Evolutionary conservation across 2,888 invertebrate species (phyloP).

Genomic region (Agrochola circellaris): DNA sequence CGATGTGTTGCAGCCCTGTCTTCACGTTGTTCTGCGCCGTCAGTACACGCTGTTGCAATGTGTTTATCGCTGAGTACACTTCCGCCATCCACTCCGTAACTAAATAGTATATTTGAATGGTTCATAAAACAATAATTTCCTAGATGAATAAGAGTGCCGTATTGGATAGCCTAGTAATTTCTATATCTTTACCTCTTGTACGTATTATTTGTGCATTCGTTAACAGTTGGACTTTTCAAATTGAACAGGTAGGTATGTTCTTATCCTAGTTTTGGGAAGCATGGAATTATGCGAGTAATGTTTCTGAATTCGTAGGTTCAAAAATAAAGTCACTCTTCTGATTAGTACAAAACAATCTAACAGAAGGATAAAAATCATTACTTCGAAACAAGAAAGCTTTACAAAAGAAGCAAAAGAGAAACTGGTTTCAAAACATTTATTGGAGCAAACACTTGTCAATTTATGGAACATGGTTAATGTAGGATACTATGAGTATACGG

Average conservation of each 20-base stretch:
- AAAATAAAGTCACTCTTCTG: background rate
- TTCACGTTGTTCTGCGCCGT: conserved; percentile 93
- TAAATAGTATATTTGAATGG: conserved; percentile 59
- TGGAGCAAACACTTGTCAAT: background rate
- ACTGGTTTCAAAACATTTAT: conserved; percentile 5
- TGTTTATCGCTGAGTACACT: conserved; percentile 92
- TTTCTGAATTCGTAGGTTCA: background rate
- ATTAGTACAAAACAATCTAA: background rate
- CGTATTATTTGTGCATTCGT: background rate
- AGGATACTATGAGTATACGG: background rate
- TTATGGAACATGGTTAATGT: conserved; percentile 12
- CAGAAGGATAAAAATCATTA: background rate
- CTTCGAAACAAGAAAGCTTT: background rate
- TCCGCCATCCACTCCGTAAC: conserved; percentile 93
- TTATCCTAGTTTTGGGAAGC: background rate
- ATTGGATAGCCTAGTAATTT: background rate
- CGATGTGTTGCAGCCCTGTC: conserved; percentile 90
- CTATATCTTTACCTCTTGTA: background rate
- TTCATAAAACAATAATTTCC: background rate
- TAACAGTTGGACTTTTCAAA: background rate
- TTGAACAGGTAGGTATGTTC: background rate
- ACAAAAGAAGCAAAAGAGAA: background rate
- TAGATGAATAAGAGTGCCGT: background rate
- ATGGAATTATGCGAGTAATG: background rate
- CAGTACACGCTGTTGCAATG: conserved; percentile 93